Percentiles rank a stretch among this genome's conserved stretches.
phyloP scores from a whole-genome alignment of 2,888 invertebrate genomes.

The Ceraclea dissimilis region DNA sequence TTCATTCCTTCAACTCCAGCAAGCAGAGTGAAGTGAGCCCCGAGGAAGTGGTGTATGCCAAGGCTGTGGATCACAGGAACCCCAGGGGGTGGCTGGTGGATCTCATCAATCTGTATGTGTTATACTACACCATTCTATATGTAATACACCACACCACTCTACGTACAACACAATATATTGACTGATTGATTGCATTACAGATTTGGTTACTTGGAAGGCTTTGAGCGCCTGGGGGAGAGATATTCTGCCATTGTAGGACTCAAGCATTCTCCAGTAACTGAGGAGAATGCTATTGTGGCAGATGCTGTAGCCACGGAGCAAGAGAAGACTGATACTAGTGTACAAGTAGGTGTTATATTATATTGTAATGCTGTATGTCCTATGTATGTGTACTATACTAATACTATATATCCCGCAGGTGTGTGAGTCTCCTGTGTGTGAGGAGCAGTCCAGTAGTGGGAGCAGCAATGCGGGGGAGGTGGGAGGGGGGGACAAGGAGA shows the following conservation, averaged over 20 bases:
- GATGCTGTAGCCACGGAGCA: slow-evolving; percentile 35
- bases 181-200: slow-evolving; percentile 37
- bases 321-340: slow-evolving; percentile 19
- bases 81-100: slow-evolving; percentile 95
- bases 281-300: slow-evolving; percentile 40
- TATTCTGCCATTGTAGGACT: slow-evolving; percentile 67
- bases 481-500: not conserved
- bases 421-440: not conserved
- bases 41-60: slow-evolving; percentile 54
- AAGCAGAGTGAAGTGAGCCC: slow-evolving; percentile 66
- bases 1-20: slow-evolving; percentile 78
- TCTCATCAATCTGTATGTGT: slow-evolving; percentile 82
- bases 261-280: slow-evolving; percentile 44
- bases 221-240: slow-evolving; percentile 74
- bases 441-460: not conserved
- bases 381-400: too few relatives aligned
- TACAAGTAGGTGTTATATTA: not conserved
- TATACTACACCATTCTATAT: slow-evolving; percentile 26
- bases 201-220: slow-evolving; percentile 86
- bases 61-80: slow-evolving; percentile 71
- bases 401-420: too few relatives aligned
- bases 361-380: too few relatives aligned
- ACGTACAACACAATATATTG: not conserved
- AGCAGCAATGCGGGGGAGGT: not conserved
- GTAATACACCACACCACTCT: not conserved